A percentile compares a stretch with the other conserved stretches of the same genome.
These are phyloP conservation scores for Listronotus bonariensis DNA, from an alignment of 1,140 invertebrate genomes.

Conservation along the genomic window DNA sequence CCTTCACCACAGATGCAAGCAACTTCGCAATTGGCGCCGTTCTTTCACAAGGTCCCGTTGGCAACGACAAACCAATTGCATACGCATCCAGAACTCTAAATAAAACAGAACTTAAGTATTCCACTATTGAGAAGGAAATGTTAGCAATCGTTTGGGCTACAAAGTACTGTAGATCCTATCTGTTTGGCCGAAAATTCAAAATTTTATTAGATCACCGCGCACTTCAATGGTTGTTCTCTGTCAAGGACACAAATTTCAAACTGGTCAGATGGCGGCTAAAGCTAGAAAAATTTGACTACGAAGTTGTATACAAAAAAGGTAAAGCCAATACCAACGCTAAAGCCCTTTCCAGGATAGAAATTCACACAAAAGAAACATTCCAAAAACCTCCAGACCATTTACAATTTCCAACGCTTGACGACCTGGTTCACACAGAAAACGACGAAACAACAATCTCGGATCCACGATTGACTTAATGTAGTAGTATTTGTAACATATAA, in stretches of 20 bases:
- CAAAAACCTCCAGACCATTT: neutral
- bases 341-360: constrained; percentile 12
- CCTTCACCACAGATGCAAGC: constrained; percentile 47
- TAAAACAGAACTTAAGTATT: constrained; percentile 23
- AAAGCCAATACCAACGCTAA: constrained; percentile 24
- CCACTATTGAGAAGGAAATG: constrained; percentile 12
- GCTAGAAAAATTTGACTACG: constrained; percentile 25
- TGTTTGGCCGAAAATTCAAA: constrained; percentile 22
- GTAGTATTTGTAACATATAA: too few relatives aligned
- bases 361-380: constrained; percentile 11
- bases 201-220: constrained; percentile 19
- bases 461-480: too few relatives aligned
- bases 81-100: constrained; percentile 13
- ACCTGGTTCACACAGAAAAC: neutral
- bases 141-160: constrained; percentile 9
- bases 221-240: constrained; percentile 19
- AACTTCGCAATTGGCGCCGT: too few relatives aligned
- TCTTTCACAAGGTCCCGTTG: too few relatives aligned
- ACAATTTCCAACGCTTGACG: neutral
- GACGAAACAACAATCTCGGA: neutral
- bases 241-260: constrained; percentile 18
- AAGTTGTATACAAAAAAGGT: constrained; percentile 13
- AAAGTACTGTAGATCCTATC: constrained; percentile 24
- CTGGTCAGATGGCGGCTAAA: constrained; percentile 20
- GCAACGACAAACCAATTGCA: too few relatives aligned